Percentiles rank a stretch among this genome's conserved stretches.
Conservation (phyloP, 64 coral and sea anemone species). For the Montipora capricornis region DNA sequence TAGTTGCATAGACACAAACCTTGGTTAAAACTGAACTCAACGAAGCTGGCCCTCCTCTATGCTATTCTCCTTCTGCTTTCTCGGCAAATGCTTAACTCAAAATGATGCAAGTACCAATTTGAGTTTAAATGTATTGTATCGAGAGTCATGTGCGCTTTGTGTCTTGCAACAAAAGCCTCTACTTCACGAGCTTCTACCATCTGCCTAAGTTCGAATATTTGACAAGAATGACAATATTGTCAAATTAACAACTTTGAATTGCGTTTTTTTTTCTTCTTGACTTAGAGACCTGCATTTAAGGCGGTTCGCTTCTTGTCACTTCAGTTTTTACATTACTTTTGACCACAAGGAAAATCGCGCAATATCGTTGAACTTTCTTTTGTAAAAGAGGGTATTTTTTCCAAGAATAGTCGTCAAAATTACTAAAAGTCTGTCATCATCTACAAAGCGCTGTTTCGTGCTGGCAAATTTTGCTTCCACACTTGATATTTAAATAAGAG, state of each 20-base stretch:
- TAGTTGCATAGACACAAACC: background rate
- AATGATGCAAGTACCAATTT: background rate
- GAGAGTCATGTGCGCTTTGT: background rate
- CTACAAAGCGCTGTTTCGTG: too few species aligned
- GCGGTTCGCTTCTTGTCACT: background rate
- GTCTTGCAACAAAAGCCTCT: background rate
- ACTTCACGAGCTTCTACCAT: background rate
- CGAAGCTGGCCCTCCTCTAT: background rate
- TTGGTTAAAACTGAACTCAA: background rate
- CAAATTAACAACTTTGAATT: conserved; percentile 33
- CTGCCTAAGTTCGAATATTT: background rate
- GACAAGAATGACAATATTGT: conserved; percentile 7
- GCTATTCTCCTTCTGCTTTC: background rate
- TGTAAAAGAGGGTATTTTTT: background rate
- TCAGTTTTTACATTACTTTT: background rate
- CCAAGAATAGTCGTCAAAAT: background rate
- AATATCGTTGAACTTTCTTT: background rate
- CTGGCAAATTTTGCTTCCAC: too few species aligned
- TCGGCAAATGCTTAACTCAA: background rate
- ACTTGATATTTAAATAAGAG: too few species aligned
- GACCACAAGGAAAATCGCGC: background rate
- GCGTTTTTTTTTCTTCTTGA: background rate
- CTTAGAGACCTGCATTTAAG: background rate
- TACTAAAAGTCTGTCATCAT: too few species aligned
- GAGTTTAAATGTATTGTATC: conserved; percentile 14